Conservation (phyloP, 2,888 invertebrate genomes). For the Stenotaenia linearis region DNA sequence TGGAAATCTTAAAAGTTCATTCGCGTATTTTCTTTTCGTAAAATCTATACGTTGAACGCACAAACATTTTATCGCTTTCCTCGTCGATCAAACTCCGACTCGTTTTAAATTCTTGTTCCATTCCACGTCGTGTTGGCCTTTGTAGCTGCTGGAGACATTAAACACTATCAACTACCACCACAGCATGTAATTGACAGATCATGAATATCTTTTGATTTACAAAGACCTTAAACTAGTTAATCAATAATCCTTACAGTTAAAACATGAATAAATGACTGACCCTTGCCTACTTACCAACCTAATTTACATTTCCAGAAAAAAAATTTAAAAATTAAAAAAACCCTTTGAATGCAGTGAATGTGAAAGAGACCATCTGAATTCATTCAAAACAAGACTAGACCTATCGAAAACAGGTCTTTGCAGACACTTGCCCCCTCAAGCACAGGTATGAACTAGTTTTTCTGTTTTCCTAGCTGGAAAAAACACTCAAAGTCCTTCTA, state of each 20-base stretch:
- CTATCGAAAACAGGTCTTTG: neutral
- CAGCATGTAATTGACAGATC: too few relatives aligned
- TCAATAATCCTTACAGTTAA: neutral
- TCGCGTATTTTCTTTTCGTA: too few relatives aligned
- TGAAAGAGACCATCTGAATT: neutral
- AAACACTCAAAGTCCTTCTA: neutral
- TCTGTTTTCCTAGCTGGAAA: neutral
- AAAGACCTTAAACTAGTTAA: neutral
- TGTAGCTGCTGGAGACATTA: too few relatives aligned
- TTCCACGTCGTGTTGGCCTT: too few relatives aligned
- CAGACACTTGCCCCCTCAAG: neutral
- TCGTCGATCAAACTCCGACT: too few relatives aligned
- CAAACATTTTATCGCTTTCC: too few relatives aligned
- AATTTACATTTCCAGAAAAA: neutral
- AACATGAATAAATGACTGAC: neutral
- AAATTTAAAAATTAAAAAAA: neutral
- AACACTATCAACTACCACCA: too few relatives aligned
- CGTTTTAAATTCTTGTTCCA: too few relatives aligned
- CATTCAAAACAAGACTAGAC: constrained; percentile 2
- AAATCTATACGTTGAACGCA: too few relatives aligned
- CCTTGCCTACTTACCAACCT: neutral
- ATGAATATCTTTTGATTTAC: neutral
- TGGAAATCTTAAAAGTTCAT: too few relatives aligned
- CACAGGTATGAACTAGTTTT: neutral
- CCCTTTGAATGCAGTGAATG: neutral